Conservation (phyloP, 2,888 invertebrate genomes). For the Lydus trimaculatus region DNA sequence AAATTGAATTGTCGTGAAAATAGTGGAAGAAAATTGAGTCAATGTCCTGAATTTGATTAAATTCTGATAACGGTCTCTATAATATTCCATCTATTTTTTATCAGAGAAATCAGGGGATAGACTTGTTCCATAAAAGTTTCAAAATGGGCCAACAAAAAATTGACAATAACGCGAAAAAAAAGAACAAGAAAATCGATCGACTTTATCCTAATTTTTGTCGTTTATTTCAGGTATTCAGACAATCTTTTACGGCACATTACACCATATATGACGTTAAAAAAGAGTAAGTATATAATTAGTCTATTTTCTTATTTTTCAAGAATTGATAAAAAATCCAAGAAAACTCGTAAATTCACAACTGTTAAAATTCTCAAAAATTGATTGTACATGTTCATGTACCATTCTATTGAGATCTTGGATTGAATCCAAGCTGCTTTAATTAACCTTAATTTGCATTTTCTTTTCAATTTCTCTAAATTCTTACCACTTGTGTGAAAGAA, state of each 20-base stretch:
- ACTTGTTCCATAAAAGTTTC: neutral
- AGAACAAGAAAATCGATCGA: neutral
- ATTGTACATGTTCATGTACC: neutral
- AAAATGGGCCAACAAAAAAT: neutral
- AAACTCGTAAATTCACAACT: neutral
- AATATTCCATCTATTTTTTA: neutral
- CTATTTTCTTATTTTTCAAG: neutral
- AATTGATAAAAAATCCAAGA: neutral
- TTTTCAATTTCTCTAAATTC: too few relatives aligned
- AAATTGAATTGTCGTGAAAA: slow-evolving; percentile 3
- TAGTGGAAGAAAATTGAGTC: neutral
- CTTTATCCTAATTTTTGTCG: slow-evolving; percentile 22
- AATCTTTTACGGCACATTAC: slow-evolving; percentile 87
- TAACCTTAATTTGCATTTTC: too few relatives aligned
- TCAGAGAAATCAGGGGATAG: neutral
- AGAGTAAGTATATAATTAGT: slow-evolving; percentile 73
- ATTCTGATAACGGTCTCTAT: neutral
- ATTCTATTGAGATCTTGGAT: neutral
- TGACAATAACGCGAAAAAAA: neutral
- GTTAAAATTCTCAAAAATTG: neutral
- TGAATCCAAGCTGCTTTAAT: neutral
- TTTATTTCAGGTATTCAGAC: slow-evolving; percentile 78
- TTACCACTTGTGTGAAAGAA: too few relatives aligned
- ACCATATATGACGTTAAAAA: slow-evolving; percentile 91
- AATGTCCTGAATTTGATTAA: neutral